Conservation (phyloP, 2,113 vertebrate species). For the Sorex fumeus region DNA sequence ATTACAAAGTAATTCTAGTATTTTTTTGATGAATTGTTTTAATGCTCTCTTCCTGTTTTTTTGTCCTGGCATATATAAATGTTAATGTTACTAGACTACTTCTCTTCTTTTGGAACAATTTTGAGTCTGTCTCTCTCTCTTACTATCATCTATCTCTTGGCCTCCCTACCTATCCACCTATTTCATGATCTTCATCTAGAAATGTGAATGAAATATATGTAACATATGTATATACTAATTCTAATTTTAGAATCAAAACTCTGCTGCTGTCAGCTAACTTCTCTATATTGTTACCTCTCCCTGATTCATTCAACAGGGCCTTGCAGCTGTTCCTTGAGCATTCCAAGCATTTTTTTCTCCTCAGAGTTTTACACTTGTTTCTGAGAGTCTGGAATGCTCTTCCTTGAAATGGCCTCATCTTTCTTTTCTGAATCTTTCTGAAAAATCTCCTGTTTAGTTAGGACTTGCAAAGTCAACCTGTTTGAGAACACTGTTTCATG, state of each 20-base stretch:
- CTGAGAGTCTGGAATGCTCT: background rate
- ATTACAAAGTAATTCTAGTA: background rate
- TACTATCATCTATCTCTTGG: background rate
- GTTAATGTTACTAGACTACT: background rate
- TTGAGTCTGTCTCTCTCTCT: too few species aligned
- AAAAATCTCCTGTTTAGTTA: background rate
- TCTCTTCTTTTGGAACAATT: slow-evolving; percentile 15
- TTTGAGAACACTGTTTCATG: slow-evolving; percentile 17
- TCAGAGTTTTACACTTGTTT: background rate
- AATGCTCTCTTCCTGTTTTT: background rate
- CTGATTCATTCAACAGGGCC: background rate
- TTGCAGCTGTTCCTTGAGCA: background rate
- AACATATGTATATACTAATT: background rate
- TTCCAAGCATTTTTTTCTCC: background rate
- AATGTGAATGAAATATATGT: background rate
- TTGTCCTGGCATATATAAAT: background rate
- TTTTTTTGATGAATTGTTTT: background rate
- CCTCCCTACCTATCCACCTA: background rate
- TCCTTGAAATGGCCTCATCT: background rate
- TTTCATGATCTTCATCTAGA: background rate
- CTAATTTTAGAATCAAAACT: slow-evolving; percentile 12
- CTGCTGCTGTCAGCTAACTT: background rate
- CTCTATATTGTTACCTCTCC: background rate
- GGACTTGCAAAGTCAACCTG: background rate
- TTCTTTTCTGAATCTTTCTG: slow-evolving; percentile 12